These are phyloP conservation scores for Ethmia dodecea DNA, from an alignment of 2,888 invertebrate genomes.

Conservation along the genomic window DNA sequence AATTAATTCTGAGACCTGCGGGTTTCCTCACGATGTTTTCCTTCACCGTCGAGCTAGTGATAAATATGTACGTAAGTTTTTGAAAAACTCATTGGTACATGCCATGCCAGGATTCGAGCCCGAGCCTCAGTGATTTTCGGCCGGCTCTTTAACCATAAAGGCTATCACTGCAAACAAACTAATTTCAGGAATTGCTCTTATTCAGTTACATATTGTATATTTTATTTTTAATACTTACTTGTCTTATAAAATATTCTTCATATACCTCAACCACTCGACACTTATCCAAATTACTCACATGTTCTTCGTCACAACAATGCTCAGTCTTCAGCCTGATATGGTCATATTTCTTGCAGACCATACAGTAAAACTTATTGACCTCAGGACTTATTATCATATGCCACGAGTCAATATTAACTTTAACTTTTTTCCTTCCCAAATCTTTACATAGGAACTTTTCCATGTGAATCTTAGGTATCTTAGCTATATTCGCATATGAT, in stretches of 20 bases:
- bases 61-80: too few relatives aligned
- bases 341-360: slow-evolving; percentile 24
- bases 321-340: slow-evolving; percentile 12
- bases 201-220: too few relatives aligned
- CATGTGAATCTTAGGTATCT: slow-evolving; percentile 13
- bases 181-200: too few relatives aligned
- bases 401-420: slow-evolving; percentile 30
- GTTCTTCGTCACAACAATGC: slow-evolving; percentile 21
- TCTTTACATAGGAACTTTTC: slow-evolving; percentile 25
- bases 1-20: too few relatives aligned
- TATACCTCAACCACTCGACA: slow-evolving; percentile 19
- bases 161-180: too few relatives aligned
- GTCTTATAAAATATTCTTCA: slow-evolving; percentile 22
- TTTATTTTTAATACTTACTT: slow-evolving; percentile 23
- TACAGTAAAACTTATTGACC: slow-evolving; percentile 27
- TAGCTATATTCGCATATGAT: slow-evolving; percentile 34
- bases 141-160: too few relatives aligned
- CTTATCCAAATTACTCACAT: slow-evolving; percentile 19
- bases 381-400: slow-evolving; percentile 27
- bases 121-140: too few relatives aligned
- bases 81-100: too few relatives aligned
- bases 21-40: too few relatives aligned
- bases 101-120: too few relatives aligned
- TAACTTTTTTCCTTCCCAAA: slow-evolving; percentile 13
- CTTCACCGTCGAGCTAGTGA: too few relatives aligned